A percentile compares a stretch with the other conserved stretches of the same genome.
These are phyloP conservation scores for Ostrea edulis DNA, from an alignment of 1,140 invertebrate species.

Conservation along the genomic window DNA sequence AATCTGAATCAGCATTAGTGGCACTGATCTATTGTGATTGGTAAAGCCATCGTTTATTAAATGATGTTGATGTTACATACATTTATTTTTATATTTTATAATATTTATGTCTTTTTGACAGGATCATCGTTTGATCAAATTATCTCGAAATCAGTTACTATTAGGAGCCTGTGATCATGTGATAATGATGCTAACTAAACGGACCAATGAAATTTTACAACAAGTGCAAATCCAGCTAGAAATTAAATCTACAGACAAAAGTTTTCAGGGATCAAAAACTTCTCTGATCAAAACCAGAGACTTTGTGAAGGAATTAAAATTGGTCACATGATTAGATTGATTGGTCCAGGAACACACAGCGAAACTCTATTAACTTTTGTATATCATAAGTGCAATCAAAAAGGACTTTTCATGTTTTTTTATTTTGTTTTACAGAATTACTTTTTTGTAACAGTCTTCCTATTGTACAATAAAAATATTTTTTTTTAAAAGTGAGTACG, in stretches of 20 bases:
- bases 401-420: background rate
- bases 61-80: too few relatives aligned
- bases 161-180: constrained; percentile 57
- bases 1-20: too few relatives aligned
- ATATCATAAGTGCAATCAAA: background rate
- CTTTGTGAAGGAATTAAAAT: background rate
- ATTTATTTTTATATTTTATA: too few relatives aligned
- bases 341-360: background rate
- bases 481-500: too few relatives aligned
- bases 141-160: constrained; percentile 52
- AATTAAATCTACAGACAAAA: constrained; percentile 67
- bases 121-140: constrained; percentile 66
- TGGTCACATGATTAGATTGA: background rate
- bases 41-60: too few relatives aligned
- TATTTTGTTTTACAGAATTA: too few relatives aligned
- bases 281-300: background rate
- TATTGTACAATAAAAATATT: too few relatives aligned
- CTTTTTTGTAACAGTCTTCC: too few relatives aligned
- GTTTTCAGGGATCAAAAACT: constrained; percentile 60
- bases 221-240: constrained; percentile 65
- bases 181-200: constrained; percentile 51
- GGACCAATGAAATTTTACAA: constrained; percentile 59
- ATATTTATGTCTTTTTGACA: constrained; percentile 27
- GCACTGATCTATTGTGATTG: too few relatives aligned
- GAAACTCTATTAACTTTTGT: too few relatives aligned